Base-by-base conservation (phyloP, 2,888 invertebrate species). In the Thera britannica region DNA sequence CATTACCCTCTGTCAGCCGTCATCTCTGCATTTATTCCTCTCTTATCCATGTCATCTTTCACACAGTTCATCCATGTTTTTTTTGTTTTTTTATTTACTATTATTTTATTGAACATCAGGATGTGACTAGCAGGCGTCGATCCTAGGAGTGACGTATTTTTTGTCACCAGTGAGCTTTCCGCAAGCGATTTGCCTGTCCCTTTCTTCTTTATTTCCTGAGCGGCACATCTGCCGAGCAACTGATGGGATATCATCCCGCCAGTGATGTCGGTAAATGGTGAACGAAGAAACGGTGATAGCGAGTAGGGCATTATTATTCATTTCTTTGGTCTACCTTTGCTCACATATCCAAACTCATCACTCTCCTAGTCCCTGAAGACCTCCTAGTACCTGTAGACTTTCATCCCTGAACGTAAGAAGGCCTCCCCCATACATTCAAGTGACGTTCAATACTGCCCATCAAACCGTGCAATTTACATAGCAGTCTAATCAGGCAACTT, bases 191-290 rank as follows among this genome's bases (percentile, higher is more conserved):
- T 97, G 96, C 57, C 94, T 92, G 0, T 92, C 80, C 23, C 96
- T 94, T 81, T 97, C 96, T 1, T 90, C 51, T 94, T 93, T 91
- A 97, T 89, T 88, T 97, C 97, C 75, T 96, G 89, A 54, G 92
- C 87, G 1, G 94, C 95, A 81, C 97, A 97, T 9, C 87, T 81
- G 4, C 95, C 95, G 72, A 94, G 87, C 74, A 94, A 86, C 82
- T 97, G 97, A 74, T 95, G 94, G 67, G 94, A 96, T 9, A 95
- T 75, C 41, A 96, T 72, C 7, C 94, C 89, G 8, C 95, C 95
- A 2, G 96, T 96, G 51, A 96, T 77, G 84, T 97, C 97, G 0
- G 96, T 96, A 23, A 96, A 92, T 0, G 97, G 96, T 0, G 95
- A 94, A 60, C 95, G 95, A 0, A 96, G 77, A 65, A 92, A 94